phyloP scores from a whole-genome alignment of 2,888 invertebrate species.

The Glyphotaelius pellucidus region DNA sequence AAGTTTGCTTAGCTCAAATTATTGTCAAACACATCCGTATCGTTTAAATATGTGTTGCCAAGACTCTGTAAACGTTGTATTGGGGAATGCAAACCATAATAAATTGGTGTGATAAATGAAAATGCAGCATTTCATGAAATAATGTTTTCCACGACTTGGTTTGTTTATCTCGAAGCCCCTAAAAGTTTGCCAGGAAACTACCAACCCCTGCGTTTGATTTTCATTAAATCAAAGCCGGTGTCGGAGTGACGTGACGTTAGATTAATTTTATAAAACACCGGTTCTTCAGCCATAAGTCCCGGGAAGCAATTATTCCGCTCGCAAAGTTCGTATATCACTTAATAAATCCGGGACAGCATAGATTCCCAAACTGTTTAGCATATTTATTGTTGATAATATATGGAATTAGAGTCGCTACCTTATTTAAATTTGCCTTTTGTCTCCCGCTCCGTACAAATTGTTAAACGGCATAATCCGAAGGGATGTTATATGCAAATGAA shows the following conservation, averaged over 20 bases:
- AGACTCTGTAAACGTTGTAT: no score
- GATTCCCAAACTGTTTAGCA: constrained; percentile 47
- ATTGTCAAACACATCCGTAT: no score
- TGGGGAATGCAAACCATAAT: no score
- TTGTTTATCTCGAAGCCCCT: not conserved
- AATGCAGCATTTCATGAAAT: not conserved
- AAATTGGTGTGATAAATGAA: no score
- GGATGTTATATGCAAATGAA: constrained; percentile 44
- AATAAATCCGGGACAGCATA: constrained; percentile 23
- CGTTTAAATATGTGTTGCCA: no score
- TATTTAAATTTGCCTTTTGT: constrained; percentile 49
- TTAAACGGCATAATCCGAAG: constrained; percentile 45
- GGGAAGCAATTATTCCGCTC: not conserved
- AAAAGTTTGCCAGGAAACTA: not conserved
- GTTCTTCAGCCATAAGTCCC: not conserved
- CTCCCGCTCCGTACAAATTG: constrained; percentile 49
- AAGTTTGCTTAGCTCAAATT: no score
- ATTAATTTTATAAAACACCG: not conserved
- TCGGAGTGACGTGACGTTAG: not conserved
- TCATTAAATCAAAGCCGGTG: not conserved
- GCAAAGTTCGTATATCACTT: not conserved
- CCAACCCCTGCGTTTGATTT: not conserved
- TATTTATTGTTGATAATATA: constrained; percentile 58
- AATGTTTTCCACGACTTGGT: not conserved
- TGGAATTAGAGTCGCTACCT: constrained; percentile 41